Conservation (phyloP, 2,113 vertebrate genomes). For the Aplodontia rufa region DNA sequence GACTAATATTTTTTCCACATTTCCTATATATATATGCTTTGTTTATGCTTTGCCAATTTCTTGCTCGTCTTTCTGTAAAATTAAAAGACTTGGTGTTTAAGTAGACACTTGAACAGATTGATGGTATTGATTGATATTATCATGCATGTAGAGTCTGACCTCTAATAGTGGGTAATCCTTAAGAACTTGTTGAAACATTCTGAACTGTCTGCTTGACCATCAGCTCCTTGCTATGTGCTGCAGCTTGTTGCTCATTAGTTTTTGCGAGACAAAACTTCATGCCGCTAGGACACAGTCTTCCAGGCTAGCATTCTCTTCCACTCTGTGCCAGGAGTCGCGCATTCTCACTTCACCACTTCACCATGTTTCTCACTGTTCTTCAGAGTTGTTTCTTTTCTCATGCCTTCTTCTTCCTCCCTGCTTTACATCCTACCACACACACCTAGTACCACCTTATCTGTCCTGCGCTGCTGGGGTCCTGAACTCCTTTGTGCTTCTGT, state of each 20-base stretch:
- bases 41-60: background rate
- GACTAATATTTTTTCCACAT: background rate
- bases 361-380: background rate
- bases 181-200: background rate
- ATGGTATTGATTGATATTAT: background rate
- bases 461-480: background rate
- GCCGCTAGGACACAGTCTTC: background rate
- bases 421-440: background rate
- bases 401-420: background rate
- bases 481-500: background rate
- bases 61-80: background rate
- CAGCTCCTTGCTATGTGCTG: background rate
- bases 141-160: too few relatives aligned
- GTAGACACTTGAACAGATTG: background rate
- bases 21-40: background rate
- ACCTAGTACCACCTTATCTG: background rate
- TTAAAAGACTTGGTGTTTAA: background rate
- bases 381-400: background rate
- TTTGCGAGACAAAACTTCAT: background rate
- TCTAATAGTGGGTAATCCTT: accelerated
- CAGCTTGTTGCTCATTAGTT: background rate
- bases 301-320: background rate
- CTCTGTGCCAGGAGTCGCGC: background rate
- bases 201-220: too few relatives aligned
- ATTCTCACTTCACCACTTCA: background rate